Percentiles rank a stretch among this genome's conserved stretches.
Conservation (phyloP, 92 coral and sea anemone genomes). For the Zoanthus sociatus region DNA sequence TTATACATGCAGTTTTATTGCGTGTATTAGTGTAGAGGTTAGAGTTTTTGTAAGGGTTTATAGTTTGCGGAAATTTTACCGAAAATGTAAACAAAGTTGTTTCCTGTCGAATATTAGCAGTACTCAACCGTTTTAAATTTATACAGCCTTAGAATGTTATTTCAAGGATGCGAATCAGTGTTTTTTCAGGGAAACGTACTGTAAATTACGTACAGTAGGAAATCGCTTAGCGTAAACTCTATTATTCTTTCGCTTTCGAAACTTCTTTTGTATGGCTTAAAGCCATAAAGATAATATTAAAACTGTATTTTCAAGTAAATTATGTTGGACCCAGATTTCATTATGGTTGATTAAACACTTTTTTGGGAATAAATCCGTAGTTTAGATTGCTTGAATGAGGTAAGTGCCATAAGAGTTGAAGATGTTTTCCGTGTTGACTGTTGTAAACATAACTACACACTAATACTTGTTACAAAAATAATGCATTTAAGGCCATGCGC, state of each 20-base stretch:
- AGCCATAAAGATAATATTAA: neutral
- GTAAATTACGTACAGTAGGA: too few relatives aligned
- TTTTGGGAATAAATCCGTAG: neutral
- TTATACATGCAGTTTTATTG: too few relatives aligned
- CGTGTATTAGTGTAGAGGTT: too few relatives aligned
- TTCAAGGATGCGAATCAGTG: too few relatives aligned
- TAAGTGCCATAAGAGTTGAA: neutral
- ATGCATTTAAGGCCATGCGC: neutral
- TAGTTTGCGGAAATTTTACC: too few relatives aligned
- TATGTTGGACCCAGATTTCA: neutral
- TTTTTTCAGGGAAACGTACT: too few relatives aligned
- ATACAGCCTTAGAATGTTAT: too few relatives aligned
- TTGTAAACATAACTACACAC: neutral
- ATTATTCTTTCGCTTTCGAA: neutral
- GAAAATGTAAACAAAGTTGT: too few relatives aligned
- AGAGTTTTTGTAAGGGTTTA: too few relatives aligned
- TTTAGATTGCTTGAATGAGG: neutral
- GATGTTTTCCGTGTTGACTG: neutral
- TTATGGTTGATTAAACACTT: neutral
- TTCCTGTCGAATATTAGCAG: too few relatives aligned
- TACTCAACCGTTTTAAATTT: too few relatives aligned
- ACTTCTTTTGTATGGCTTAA: neutral
- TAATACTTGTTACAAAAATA: neutral
- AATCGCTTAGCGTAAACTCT: too few relatives aligned
- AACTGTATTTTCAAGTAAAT: neutral